Base-by-base conservation (phyloP, 2,113 vertebrate genomes). In the Lagopus muta region DNA sequence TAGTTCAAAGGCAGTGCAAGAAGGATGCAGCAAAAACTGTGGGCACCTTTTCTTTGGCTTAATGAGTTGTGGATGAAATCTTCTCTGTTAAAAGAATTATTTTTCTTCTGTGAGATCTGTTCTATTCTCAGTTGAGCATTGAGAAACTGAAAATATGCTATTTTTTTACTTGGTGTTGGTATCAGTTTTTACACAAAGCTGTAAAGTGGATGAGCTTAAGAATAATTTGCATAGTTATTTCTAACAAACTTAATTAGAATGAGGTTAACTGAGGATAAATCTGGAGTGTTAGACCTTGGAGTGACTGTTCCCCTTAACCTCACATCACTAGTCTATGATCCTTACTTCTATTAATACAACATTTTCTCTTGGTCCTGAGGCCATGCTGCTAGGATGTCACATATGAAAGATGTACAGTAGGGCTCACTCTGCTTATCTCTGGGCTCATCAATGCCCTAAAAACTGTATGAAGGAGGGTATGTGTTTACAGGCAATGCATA, bases 141-240 rank as follows among this genome's bases (percentile, higher is more conserved):
- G 67, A 70, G 94, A 92, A 81, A 27, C 32, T 81, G 40, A 77
- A 92, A 86, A 69, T 52, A 21, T 72, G 61, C 66, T 93, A 25
- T 30, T 84, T 94, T 94, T 91, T 88, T 5, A 66, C 30, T 75
- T 75, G 22, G 6, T 82, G 71, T 28, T 82, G 50, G 50, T 94
- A 87, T 84, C 64, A 40, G 43, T 52, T 95, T 92, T 94, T 86
- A 45, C 45, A 88, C 48, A 88, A 83, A 94, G 79, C 82, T 10
- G 1, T 88, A 42, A 65, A 84, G 48, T 90, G 25, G 32, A 27
- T 91, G 90, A 88, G 58, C 47, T 91, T 78, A 91, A 65, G 52
- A 86, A 88, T 88, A 91, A 79, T 90, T 95, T 84, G 30, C 75
- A 69, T 43, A 75, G 70, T 74, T 86, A 82, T 86, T 93, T 95